These are phyloP conservation scores for Cassiopea andromeda DNA, from an alignment of 30 jellyfish, hydroid and myxozoan genomes.

Conservation along the genomic window DNA sequence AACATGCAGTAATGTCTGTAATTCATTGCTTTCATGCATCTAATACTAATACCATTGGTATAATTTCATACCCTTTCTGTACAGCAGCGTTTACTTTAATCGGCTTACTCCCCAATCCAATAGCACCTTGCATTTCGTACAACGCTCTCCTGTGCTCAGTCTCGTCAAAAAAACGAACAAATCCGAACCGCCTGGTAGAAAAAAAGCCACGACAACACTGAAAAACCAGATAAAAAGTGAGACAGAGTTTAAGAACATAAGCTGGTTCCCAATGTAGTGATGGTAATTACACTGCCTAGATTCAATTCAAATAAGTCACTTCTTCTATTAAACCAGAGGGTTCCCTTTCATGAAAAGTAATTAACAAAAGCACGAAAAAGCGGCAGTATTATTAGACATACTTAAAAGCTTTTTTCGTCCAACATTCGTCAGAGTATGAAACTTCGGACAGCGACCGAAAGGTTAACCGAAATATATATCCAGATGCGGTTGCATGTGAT, in stretches of 20 bases:
- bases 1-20: no score
- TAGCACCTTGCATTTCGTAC: conserved; percentile 88
- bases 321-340: background rate
- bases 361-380: background rate
- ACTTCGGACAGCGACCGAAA: no score
- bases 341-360: background rate
- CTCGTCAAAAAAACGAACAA: conserved; percentile 92
- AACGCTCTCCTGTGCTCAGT: conserved; percentile 80
- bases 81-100: conserved; percentile 84
- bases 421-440: no score
- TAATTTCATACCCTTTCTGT: conserved; percentile 58
- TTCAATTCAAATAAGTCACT: background rate
- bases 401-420: no score
- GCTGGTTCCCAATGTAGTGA: background rate
- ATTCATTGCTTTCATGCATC: background rate
- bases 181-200: conserved; percentile 87
- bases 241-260: background rate
- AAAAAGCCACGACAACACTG: background rate
- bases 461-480: no score
- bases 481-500: no score
- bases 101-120: conserved; percentile 85
- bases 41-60: background rate
- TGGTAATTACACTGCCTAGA: background rate
- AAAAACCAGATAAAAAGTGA: background rate
- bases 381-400: background rate